phyloP scores from a whole-genome alignment of 2,797 vertebrate species.

The Bradypus variegatus region DNA sequence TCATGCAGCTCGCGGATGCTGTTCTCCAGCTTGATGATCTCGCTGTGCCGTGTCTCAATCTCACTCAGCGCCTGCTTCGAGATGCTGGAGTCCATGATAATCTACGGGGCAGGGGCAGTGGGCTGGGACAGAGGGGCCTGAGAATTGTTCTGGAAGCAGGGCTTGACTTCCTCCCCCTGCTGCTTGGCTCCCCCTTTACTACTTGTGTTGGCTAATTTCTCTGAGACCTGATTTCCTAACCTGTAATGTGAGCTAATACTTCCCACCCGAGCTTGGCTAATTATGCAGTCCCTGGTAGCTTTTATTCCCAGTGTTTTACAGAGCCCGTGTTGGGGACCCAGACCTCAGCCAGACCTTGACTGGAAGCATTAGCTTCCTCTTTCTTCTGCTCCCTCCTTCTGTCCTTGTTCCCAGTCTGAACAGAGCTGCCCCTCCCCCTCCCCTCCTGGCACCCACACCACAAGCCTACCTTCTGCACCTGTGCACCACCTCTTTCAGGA shows the following conservation, averaged over 20 bases:
- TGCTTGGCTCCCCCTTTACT: background rate
- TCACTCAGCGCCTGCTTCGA: constrained; percentile 92
- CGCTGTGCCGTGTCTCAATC: constrained; percentile 91
- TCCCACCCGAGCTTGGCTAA: background rate
- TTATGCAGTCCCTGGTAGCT: background rate
- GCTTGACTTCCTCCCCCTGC: background rate
- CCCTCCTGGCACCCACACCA: background rate
- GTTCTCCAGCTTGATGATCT: constrained; percentile 96
- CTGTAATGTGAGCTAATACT: background rate
- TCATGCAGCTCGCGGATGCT: constrained; percentile 95
- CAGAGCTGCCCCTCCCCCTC: no score
- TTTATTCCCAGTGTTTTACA: background rate
- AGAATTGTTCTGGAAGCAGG: background rate
- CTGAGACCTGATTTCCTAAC: background rate
- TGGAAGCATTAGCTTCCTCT: rapidly evolving
- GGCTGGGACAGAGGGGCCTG: constrained; percentile 1
- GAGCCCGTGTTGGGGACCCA: background rate
- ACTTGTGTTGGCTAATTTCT: background rate
- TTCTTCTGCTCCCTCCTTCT: background rate
- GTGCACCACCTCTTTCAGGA: background rate
- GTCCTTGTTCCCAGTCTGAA: no score
- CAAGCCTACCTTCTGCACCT: background rate
- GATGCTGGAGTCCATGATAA: constrained; percentile 94
- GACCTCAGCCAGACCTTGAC: background rate
- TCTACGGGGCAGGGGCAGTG: constrained; percentile 70